Evolutionary conservation across 2,797 vertebrate genomes (phyloP), one percentile per base, ranked within the genome.

Genomic region (Gallinago solitaria): DNA sequence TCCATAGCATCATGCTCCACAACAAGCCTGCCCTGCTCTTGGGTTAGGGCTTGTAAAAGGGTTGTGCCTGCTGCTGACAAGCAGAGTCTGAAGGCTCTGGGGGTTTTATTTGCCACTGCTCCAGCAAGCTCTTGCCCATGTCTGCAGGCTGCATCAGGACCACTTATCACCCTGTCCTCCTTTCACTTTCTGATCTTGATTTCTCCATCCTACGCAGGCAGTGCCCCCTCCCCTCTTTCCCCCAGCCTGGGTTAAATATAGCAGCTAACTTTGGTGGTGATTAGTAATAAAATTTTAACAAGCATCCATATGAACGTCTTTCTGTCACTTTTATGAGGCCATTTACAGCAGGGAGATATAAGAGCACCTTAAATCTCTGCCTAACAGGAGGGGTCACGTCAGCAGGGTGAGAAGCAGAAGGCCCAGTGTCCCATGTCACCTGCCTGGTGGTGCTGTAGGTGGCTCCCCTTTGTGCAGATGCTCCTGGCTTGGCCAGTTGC

Each of bases 211-310:
- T 65, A 32, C 45, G 64, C 60, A 56, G 68, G 60, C 50, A 61
- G 12, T 51, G 61, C 39, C 39, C 63, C 93, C 93, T 91, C 73
- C 92, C 67, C 84, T 96, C 85, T 87, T 89, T 65, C 87, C 86
- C 81, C 27, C 71, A 90, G 83, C 89, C 82, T 95, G 43, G 70
- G 96, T 97, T 97, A 97, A 98, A 97, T 97, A 95, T 94, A 97
- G 89, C 90, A 84, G 95, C 97, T 96, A 96, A 98, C 97, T 98
- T 98, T 97, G 97, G 96, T 98, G 98, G 98, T 98, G 98, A 99
- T 99, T 99, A 99, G 99, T 99, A 99, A 99, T 99, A 99, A 99
- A 99, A 99, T 98, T 99, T 99, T 99, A 99, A 99, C 98, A 98
- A 98, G 98, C 98, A 98, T 98, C 98, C 97, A 98, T 99, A 99